Percentiles rank a stretch among this genome's conserved stretches.
Evolutionary conservation across 2,797 vertebrate genomes (phyloP).

Genomic region (Pangasius larnaudii): DNA sequence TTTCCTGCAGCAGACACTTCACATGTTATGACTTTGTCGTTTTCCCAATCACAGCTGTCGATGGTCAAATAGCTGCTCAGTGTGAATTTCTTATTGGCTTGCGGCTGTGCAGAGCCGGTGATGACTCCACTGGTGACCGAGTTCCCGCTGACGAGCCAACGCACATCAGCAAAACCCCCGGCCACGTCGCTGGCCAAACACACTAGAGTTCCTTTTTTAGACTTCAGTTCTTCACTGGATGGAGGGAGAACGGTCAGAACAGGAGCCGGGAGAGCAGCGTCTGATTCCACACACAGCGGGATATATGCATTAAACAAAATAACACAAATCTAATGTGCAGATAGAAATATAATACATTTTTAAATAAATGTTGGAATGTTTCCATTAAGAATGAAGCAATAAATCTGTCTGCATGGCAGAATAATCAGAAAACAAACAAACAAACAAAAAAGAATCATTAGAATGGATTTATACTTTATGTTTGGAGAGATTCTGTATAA

Average conservation of each 20-base stretch:
- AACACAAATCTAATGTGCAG: neutral
- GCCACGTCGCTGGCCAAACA: slow-evolving; percentile 36
- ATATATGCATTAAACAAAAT: neutral
- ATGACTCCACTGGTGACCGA: too few species aligned
- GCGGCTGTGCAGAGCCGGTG: too few species aligned
- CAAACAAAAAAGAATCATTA: neutral
- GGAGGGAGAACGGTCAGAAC: slow-evolving; percentile 69
- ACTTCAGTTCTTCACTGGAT: slow-evolving; percentile 64
- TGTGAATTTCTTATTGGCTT: too few species aligned
- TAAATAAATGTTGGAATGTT: neutral
- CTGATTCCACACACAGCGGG: slow-evolving; percentile 22
- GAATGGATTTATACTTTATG: neutral
- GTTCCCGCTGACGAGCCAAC: too few species aligned
- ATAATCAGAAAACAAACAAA: neutral
- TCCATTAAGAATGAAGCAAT: neutral
- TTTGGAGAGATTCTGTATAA: neutral
- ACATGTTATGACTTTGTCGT: slow-evolving; percentile 7
- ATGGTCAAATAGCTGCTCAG: slow-evolving; percentile 21
- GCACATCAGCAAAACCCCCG: slow-evolving; percentile 19
- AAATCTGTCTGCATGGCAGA: neutral
- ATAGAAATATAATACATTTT: neutral
- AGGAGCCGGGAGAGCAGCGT: slow-evolving; percentile 30
- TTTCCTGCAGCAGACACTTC: slow-evolving; percentile 26
- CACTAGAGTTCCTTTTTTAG: slow-evolving; percentile 59
- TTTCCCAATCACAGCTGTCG: slow-evolving; percentile 44